Percentiles rank a stretch among this genome's conserved stretches.
Conservation (phyloP, 1,140 invertebrate genomes). For the Pararge aegeria region DNA sequence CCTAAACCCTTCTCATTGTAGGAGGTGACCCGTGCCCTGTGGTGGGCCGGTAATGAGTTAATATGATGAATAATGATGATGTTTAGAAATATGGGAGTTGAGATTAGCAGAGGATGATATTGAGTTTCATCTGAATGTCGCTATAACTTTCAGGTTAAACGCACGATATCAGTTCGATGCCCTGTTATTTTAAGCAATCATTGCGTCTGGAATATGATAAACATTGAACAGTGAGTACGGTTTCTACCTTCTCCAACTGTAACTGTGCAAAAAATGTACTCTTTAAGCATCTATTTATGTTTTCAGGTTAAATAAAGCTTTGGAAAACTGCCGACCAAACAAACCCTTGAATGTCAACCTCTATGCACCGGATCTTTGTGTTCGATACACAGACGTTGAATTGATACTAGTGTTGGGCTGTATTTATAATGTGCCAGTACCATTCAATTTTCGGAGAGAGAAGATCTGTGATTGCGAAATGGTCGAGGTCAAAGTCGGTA, state of each 20-base stretch:
- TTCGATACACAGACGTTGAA: slow-evolving; percentile 45
- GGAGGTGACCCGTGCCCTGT: no score
- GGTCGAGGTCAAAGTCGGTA: slow-evolving; percentile 60
- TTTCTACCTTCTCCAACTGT: no score
- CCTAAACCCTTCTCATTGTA: no score
- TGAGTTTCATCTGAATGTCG: no score
- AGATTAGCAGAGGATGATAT: no score
- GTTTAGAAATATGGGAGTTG: no score
- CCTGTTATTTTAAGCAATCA: slow-evolving; percentile 69
- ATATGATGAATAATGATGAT: no score
- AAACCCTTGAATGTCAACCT: slow-evolving; percentile 53
- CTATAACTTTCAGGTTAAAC: slow-evolving; percentile 66
- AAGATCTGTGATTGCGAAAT: slow-evolving; percentile 74
- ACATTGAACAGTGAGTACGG: slow-evolving; percentile 63
- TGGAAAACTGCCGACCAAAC: slow-evolving; percentile 59
- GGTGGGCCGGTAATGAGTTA: no score
- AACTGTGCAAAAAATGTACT: no score
- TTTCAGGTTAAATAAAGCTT: slow-evolving; percentile 63
- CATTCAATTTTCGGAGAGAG: slow-evolving; percentile 59
- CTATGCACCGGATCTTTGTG: slow-evolving; percentile 60
- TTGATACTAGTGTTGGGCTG: slow-evolving; percentile 63
- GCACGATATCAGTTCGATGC: slow-evolving; percentile 63
- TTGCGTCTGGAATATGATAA: slow-evolving; percentile 70
- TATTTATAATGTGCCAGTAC: slow-evolving; percentile 46
- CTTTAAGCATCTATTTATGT: neutral